Evolutionary conservation across 2,888 invertebrate species (phyloP).

Genomic region (Isotomurus palustris): DNA sequence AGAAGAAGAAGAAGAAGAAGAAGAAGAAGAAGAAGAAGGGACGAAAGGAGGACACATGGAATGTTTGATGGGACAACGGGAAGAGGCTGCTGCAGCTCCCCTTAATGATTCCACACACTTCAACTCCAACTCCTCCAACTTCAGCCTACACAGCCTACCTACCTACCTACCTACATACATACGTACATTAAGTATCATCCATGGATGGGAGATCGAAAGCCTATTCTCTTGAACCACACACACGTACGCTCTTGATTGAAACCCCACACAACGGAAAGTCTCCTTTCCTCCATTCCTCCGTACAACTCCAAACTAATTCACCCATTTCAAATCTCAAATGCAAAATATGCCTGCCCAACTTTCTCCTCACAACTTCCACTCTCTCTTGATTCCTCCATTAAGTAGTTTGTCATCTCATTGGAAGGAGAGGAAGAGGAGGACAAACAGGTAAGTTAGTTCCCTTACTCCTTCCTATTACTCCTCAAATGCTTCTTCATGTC

Average conservation of each 20-base stretch:
- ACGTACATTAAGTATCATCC: too few species aligned
- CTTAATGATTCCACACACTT: constrained; percentile 21
- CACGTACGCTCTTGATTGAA: constrained; percentile 43
- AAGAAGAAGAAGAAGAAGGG: not conserved
- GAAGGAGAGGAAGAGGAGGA: too few species aligned
- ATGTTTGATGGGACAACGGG: constrained; percentile 1
- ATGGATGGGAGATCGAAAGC: too few species aligned
- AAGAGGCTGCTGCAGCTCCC: too few species aligned
- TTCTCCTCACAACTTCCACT: too few species aligned
- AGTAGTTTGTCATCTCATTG: too few species aligned
- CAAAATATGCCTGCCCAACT: too few species aligned
- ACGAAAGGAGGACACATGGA: constrained; percentile 2
- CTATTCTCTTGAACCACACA: too few species aligned
- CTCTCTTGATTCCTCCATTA: too few species aligned
- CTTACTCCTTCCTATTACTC: constrained; percentile 5
- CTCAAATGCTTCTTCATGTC: not conserved
- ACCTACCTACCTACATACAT: too few species aligned
- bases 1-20: not conserved
- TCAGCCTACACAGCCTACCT: not conserved
- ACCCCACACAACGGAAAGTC: constrained; percentile 32
- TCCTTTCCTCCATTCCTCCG: constrained; percentile 11
- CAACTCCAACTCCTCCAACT: too few species aligned
- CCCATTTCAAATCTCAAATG: constrained; percentile 6
- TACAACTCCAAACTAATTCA: constrained; percentile 5
- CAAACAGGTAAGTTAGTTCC: too few species aligned